Percentiles rank a stretch among this genome's conserved stretches.
Conservation (phyloP, 2,797 vertebrate genomes). For the Phyllotis vaccarum region DNA sequence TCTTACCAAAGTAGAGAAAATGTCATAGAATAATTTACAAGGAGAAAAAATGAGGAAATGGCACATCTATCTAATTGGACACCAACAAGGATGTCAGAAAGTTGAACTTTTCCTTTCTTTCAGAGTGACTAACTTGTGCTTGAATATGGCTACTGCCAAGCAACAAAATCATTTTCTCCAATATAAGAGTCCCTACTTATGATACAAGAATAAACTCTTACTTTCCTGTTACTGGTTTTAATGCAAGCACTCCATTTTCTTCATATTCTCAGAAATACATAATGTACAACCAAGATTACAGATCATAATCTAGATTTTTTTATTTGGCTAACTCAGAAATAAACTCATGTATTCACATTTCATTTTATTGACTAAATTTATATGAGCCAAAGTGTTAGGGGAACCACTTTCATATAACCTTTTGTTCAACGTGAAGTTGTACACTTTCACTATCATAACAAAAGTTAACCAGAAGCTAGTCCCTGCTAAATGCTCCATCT, state of each 20-base stretch:
- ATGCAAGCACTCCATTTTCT: conserved; percentile 27
- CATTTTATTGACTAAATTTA: conserved; percentile 2
- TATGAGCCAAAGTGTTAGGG: not conserved
- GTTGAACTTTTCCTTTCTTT: not conserved
- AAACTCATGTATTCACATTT: not conserved
- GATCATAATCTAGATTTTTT: not conserved
- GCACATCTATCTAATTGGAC: not conserved
- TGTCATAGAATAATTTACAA: not conserved
- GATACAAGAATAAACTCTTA: not conserved
- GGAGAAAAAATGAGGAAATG: not conserved
- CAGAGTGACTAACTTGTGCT: not conserved
- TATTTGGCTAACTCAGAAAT: not conserved
- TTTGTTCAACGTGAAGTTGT: conserved; percentile 24
- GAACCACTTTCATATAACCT: not conserved
- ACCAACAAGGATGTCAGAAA: not conserved
- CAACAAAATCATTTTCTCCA: not conserved
- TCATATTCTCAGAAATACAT: conserved; percentile 36
- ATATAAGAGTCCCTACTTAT: no score
- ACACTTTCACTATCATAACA: not conserved
- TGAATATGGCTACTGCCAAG: not conserved
- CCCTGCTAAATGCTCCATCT: not conserved
- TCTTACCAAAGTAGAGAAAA: not conserved
- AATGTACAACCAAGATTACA: not conserved
- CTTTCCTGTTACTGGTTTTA: not conserved
- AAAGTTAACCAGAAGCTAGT: not conserved